These are phyloP conservation scores for Petrolisthes manimaculis DNA, from an alignment of 2,888 invertebrate genomes.

Conservation along the genomic window DNA sequence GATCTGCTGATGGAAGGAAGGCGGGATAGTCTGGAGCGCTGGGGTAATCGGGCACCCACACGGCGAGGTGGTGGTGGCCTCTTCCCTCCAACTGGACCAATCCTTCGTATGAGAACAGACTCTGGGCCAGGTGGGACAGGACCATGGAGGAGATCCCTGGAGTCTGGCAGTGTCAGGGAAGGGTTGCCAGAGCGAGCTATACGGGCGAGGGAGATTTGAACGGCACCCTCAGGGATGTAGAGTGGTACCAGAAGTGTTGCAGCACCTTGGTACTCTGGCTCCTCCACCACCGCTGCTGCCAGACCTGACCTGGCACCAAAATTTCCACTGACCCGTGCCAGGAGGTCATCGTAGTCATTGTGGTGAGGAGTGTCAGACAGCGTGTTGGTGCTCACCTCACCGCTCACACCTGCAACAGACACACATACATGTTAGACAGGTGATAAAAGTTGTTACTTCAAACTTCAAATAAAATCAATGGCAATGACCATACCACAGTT, in stretches of 20 bases:
- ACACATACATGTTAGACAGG: slow-evolving; percentile 22
- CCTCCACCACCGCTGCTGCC: slow-evolving; percentile 46
- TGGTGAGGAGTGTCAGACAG: slow-evolving; percentile 40
- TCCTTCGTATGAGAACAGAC: slow-evolving; percentile 41
- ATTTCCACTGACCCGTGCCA: slow-evolving; percentile 54
- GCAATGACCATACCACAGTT: no score
- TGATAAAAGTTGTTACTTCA: no score
- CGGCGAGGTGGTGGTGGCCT: slow-evolving; percentile 14
- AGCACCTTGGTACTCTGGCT: slow-evolving; percentile 62
- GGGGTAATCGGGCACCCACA: slow-evolving; percentile 1
- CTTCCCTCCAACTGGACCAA: slow-evolving; percentile 30
- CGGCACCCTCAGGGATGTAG: slow-evolving; percentile 64
- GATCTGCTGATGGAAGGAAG: slow-evolving; percentile 32
- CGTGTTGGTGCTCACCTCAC: slow-evolving; percentile 44
- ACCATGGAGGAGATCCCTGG: not conserved
- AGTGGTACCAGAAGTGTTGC: slow-evolving; percentile 62
- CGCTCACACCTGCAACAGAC: slow-evolving; percentile 36
- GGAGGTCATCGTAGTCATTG: slow-evolving; percentile 58
- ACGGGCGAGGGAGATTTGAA: slow-evolving; percentile 52
- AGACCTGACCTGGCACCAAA: slow-evolving; percentile 58
- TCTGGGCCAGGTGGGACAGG: slow-evolving; percentile 35
- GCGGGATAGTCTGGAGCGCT: slow-evolving; percentile 25
- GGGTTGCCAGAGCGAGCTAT: slow-evolving; percentile 51
- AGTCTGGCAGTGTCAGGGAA: not conserved
- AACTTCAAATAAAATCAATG: no score